A percentile compares a stretch with the other conserved stretches of the same genome.
Conservation (phyloP, 2,888 invertebrate genomes). For the Ischnura elegans region DNA sequence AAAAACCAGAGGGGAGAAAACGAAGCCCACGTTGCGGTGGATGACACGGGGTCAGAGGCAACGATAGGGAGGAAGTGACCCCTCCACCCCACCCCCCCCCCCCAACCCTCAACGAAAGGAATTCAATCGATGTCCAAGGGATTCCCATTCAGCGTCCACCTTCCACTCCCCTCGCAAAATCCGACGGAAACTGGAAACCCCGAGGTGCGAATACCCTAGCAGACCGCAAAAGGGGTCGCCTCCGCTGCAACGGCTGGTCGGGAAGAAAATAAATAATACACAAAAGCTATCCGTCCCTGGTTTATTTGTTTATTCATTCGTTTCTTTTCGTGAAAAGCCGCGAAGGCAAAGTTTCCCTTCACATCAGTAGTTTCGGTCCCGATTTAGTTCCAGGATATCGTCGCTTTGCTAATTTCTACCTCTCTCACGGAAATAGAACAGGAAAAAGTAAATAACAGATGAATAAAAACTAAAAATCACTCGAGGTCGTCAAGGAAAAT, state of each 20-base stretch:
- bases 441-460: too few species aligned
- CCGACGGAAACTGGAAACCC: not conserved
- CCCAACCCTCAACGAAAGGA: not conserved
- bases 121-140: constrained; percentile 5
- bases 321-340: not conserved
- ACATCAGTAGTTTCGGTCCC: too few species aligned
- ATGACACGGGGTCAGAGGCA: not conserved
- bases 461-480: too few species aligned
- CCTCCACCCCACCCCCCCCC: not conserved
- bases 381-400: too few species aligned
- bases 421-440: too few species aligned
- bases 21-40: not conserved
- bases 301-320: not conserved
- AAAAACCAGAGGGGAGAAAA: not conserved
- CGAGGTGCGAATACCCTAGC: not conserved
- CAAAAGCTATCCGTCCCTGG: too few species aligned
- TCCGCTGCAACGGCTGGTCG: not conserved
- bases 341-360: not conserved
- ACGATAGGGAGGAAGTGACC: not conserved
- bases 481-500: too few species aligned
- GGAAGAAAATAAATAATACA: too few species aligned
- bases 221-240: not conserved
- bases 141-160: too few species aligned
- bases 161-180: not conserved
- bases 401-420: too few species aligned